These are phyloP conservation scores for Nemoura dubitans DNA, from an alignment of 2,888 invertebrate species.

Conservation along the genomic window DNA sequence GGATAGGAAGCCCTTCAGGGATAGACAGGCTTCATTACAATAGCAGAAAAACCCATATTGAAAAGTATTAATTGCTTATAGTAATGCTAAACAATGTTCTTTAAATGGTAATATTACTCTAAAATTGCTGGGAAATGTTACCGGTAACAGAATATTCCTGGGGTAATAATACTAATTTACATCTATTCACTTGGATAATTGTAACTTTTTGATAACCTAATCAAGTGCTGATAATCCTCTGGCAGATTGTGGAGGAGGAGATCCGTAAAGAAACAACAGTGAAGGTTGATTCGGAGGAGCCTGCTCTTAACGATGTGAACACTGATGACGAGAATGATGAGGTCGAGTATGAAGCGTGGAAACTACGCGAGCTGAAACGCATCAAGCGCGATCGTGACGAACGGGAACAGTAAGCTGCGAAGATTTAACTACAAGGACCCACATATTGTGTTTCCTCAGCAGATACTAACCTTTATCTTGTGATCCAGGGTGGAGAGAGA, in stretches of 20 bases:
- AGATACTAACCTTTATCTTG: conserved; percentile 12
- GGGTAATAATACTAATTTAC: too few relatives aligned
- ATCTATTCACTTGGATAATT: too few relatives aligned
- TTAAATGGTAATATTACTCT: too few relatives aligned
- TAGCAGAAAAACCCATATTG: too few relatives aligned
- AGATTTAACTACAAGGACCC: background rate
- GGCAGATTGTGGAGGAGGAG: conserved; percentile 84
- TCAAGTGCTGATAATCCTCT: too few relatives aligned
- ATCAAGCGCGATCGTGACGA: conserved; percentile 97
- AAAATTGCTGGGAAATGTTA: too few relatives aligned
- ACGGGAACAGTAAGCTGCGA: conserved; percentile 80
- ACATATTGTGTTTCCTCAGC: background rate
- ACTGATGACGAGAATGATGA: conserved; percentile 97
- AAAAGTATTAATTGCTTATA: too few relatives aligned
- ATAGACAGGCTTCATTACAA: too few relatives aligned
- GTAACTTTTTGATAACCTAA: too few relatives aligned
- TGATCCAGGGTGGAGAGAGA: conserved; percentile 82
- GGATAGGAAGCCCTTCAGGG: too few relatives aligned
- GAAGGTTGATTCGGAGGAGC: conserved; percentile 71
- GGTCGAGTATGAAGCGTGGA: conserved; percentile 97
- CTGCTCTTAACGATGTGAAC: conserved; percentile 84
- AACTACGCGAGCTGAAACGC: conserved; percentile 93
- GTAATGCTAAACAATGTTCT: too few relatives aligned
- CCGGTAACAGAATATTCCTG: too few relatives aligned
- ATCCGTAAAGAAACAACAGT: conserved; percentile 80